These are phyloP conservation scores for Pegoplata infirma DNA, from an alignment of 2,888 invertebrate genomes.

Conservation along the genomic window DNA sequence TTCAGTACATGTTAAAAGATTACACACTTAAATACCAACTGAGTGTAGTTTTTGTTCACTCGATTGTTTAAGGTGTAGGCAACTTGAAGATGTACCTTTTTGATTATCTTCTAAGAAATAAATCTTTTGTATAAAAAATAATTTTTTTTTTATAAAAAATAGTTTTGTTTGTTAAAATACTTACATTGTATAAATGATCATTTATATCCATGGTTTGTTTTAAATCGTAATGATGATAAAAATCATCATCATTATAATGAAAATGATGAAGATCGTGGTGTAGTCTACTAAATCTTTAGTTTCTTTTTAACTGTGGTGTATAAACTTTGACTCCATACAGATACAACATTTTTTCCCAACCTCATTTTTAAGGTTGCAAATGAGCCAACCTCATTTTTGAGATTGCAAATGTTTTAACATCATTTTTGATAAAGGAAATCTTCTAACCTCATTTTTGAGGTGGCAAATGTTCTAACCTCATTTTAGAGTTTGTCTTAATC, in stretches of 20 bases:
- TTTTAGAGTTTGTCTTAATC: too few species aligned
- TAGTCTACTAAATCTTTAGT: background rate
- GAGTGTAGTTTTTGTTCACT: background rate
- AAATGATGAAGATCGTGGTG: background rate
- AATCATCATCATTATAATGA: background rate
- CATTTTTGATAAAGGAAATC: too few species aligned
- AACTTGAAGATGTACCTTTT: conserved; percentile 43
- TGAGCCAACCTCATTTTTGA: too few species aligned
- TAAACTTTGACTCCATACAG: background rate
- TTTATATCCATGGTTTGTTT: conserved; percentile 2
- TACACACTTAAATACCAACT: background rate
- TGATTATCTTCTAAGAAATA: conserved; percentile 44
- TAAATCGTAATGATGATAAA: background rate
- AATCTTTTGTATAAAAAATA: conserved; percentile 20
- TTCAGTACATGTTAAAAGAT: conserved; percentile 31
- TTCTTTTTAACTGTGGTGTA: background rate
- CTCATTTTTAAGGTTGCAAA: too few species aligned
- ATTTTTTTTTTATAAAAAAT: conserved; percentile 3
- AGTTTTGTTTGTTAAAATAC: background rate
- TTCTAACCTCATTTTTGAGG: too few species aligned
- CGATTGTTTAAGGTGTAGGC: background rate
- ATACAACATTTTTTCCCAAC: too few species aligned
- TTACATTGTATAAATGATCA: conserved; percentile 16
- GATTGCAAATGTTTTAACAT: too few species aligned
- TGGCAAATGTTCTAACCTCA: too few species aligned